Base-by-base conservation (phyloP, 1,140 invertebrate species). In the Trichonephila inaurata region DNA sequence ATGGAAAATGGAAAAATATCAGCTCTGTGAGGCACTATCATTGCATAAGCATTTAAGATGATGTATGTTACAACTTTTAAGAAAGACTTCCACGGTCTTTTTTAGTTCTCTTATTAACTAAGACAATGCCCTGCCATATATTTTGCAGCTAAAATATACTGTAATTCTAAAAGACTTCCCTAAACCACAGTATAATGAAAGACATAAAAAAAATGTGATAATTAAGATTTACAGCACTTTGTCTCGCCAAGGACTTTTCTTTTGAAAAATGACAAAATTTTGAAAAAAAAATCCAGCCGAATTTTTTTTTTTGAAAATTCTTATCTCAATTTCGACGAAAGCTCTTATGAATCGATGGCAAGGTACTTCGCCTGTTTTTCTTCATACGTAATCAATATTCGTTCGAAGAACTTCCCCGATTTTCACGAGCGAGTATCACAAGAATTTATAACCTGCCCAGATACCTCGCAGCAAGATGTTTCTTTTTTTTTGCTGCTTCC, bases 381-480 rank as follows among this genome's bases (percentile, higher is more conserved):
- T 51, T 7, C 40, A 12, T 1, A 19, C 81, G 21, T 24, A 83
- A 83, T 83, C 51, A 58, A 83, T 83, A 83, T 83, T 83, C 40
- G 69, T 33, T 28, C 28, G 14, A 21, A 83, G 16, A n/a, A n/a
- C 18, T 19, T 60, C 81, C 12, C 10, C 28, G 40, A 58, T 83
- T 83, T 21, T 51, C 19, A 4, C 44, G 28, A 10, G 19, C 28
- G 19, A 12, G 40, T 51, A 77, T 77, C 19, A 19, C 12, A 21
- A 83, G 81, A 83, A 83, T 83, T 83, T 83, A 83, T 51, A n/a
- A 51, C 44, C 81, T 28, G 44, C 2, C n/a, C 40, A n/a, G 40
- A 58, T 58, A n/a, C 7, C 81, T 83, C 21, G 0, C 10, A 28
- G 44, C 3, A 16, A 28, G 33, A 69, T 40, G 19, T 51, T 51